Evolutionary conservation across 2,113 vertebrate genomes (phyloP).

Genomic region (Ailuropoda melanoleuca): DNA sequence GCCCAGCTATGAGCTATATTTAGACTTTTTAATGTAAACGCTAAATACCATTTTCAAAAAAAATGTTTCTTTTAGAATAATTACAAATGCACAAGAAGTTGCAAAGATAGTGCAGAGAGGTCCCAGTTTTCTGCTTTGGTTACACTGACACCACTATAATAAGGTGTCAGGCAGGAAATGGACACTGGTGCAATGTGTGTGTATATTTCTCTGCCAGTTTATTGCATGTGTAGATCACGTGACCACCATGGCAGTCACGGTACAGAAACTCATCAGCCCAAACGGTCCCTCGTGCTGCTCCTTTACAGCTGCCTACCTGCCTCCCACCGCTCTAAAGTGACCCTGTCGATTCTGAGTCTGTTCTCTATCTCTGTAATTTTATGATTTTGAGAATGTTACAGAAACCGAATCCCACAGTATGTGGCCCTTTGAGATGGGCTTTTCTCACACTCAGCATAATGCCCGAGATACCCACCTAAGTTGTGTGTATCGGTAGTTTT

Average conservation of each 20-base stretch:
- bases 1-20: not conserved
- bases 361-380: not conserved
- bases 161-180: not conserved
- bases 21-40: not conserved
- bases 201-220: not conserved
- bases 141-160: not conserved
- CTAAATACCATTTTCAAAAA: not conserved
- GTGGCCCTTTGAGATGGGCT: not conserved
- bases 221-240: not conserved
- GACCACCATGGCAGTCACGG: not conserved
- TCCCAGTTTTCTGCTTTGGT: not conserved
- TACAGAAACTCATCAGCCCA: not conserved
- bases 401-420: not conserved
- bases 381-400: not conserved
- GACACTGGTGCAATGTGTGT: not conserved
- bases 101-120: not conserved
- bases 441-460: not conserved
- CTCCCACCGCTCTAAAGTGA: not conserved
- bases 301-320: not conserved
- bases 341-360: not conserved
- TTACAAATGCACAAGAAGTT: not conserved
- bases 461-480: not conserved
- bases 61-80: not conserved
- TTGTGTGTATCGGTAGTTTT: not conserved
- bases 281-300: not conserved